Evolutionary conservation across 2,113 vertebrate genomes (phyloP).

Genomic region (Calidris pugnax): DNA sequence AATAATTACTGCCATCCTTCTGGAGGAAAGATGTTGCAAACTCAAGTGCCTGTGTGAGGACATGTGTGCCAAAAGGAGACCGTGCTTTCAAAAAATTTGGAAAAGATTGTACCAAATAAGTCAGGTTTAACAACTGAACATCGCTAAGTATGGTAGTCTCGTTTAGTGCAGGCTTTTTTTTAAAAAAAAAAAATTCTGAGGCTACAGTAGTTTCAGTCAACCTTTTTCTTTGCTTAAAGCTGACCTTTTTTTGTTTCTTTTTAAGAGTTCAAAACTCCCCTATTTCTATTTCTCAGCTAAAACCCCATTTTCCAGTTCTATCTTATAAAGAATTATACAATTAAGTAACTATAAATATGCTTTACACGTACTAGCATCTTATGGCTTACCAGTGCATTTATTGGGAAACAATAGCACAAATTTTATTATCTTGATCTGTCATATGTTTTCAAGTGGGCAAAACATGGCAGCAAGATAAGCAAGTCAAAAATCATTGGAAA

Average conservation of each 20-base stretch:
- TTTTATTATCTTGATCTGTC: not conserved
- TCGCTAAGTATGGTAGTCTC: not conserved
- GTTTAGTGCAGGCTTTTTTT: not conserved
- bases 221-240: not conserved
- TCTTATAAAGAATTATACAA: not conserved
- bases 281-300: not conserved
- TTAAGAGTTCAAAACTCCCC: not conserved
- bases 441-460: not conserved
- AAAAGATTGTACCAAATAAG: not conserved
- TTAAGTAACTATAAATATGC: not conserved
- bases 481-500: not conserved
- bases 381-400: not conserved
- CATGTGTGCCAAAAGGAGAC: not conserved
- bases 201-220: not conserved
- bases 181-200: not conserved
- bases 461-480: not conserved
- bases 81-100: not conserved
- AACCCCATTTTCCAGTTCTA: not conserved
- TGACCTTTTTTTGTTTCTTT: not conserved
- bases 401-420: not conserved
- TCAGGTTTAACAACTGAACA: not conserved
- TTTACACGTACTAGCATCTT: not conserved
- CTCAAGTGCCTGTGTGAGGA: accelerated
- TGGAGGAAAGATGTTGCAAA: not conserved
- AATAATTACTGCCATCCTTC: not conserved